Evolutionary conservation across 92 coral and sea anemone genomes (phyloP), one percentile per base, ranked within the genome.

Genomic region (Montipora capitata): DNA sequence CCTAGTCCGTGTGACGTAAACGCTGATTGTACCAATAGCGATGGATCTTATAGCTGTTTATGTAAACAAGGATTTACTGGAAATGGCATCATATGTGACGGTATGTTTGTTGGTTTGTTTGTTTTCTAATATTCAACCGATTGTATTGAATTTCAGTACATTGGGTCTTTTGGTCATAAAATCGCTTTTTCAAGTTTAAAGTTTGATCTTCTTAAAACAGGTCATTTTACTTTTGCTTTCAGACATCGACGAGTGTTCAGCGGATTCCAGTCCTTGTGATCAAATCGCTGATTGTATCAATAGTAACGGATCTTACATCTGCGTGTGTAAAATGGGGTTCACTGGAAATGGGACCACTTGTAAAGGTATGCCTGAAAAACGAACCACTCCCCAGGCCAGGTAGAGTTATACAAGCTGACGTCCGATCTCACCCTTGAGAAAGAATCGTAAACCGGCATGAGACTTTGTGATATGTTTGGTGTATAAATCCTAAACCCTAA

Each of bases 221-320:
- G 1, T 16, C n/a, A 15, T 27, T 15, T 68, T 71, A 7, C 49
- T 42, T 18, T 44, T 8, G 10, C 14, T 3, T 3, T 44, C 41
- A 68, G 83, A 88, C 38, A 63, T 94, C 74, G 90, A 92, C 52
- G 97, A 94, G 71, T 94, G 97, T 77, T 54, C 90, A 5, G 68
- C 65, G 16, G 83, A 63, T 2, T 3, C 83, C 18, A 41, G 76
- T 38, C 91, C 72, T 4, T 88, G 95, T 38, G 71, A 84, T 48
- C 62, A 40, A 10, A 88, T 88, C 71, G 89, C 96, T 51, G 64
- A 77, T 3, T 94, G 98, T 56, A 64, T 74, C 9, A 94, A 94
- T 77, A 85, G 72, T 15, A 12, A 81, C 44, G 97, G 95, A 5
- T 94, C 97, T 52, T 94, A 88, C 72, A 27, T 14, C 38, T 94